Percentiles rank a stretch among this genome's conserved stretches.
These are phyloP conservation scores for Poecilia gillii DNA, from an alignment of 2,797 vertebrate genomes.

Conservation along the genomic window DNA sequence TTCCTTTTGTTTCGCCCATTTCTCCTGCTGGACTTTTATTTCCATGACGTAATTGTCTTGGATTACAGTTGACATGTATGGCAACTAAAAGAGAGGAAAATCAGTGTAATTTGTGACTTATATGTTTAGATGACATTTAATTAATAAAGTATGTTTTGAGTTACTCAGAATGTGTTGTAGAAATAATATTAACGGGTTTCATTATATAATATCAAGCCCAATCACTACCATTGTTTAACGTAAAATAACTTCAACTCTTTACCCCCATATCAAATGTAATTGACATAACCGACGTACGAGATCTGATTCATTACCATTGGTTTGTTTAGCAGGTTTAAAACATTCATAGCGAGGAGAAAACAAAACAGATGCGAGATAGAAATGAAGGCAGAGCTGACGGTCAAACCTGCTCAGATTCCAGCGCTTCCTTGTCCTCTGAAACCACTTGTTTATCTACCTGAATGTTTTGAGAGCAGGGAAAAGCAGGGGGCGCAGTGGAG, in stretches of 20 bases:
- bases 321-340: not conserved
- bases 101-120: not conserved
- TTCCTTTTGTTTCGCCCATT: conserved; percentile 79
- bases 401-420: conserved; percentile 17
- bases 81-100: conserved; percentile 15
- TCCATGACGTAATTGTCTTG: conserved; percentile 85
- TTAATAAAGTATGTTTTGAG: not conserved
- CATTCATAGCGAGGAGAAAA: not conserved
- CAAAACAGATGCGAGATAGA: not conserved
- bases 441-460: conserved; percentile 68
- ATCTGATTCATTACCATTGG: not conserved
- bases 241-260: not conserved
- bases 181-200: not conserved
- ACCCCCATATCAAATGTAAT: not conserved
- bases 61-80: conserved; percentile 57
- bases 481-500: conserved; percentile 80
- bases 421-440: conserved; percentile 28
- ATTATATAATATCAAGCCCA: not conserved
- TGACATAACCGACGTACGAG: not conserved
- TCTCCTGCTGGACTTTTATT: conserved; percentile 74
- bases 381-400: conserved; percentile 19
- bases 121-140: not conserved
- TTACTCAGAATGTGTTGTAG: not conserved
- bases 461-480: conserved; percentile 52
- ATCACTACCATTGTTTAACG: not conserved